Percentiles rank a stretch among this genome's conserved stretches.
Conservation (phyloP, 2,888 invertebrate genomes). For the Andrena dorsata region DNA sequence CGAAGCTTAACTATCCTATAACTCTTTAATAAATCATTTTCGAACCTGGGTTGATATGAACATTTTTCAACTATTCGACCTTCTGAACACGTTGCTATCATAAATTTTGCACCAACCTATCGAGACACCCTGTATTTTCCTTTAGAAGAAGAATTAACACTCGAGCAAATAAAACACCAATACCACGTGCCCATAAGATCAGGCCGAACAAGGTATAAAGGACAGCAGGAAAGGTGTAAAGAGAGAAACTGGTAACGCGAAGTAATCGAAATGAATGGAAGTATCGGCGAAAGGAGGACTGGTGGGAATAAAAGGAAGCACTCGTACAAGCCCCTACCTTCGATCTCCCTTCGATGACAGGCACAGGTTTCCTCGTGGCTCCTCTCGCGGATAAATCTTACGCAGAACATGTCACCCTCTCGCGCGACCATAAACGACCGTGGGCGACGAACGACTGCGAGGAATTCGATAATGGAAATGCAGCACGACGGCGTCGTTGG, state of each 20-base stretch:
- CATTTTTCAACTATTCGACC: no score
- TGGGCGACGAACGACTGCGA: conserved; percentile 67
- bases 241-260: not conserved
- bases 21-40: no score
- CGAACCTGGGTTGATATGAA: no score
- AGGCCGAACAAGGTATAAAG: not conserved
- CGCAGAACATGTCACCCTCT: conserved; percentile 73
- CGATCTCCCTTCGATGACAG: conserved; percentile 62
- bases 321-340: conserved; percentile 64
- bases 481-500: conserved; percentile 59
- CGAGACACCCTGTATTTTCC: not conserved
- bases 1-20: no score
- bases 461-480: conserved; percentile 74
- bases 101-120: no score
- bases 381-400: conserved; percentile 72
- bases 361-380: conserved; percentile 63
- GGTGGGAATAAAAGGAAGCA: conserved; percentile 1
- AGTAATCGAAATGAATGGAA: conserved; percentile 22
- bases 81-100: no score
- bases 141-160: not conserved
- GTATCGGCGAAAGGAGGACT: not conserved
- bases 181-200: not conserved
- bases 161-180: not conserved
- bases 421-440: conserved; percentile 61
- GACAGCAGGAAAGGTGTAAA: no score